Evolutionary conservation across 2,113 vertebrate species (phyloP), one percentile per base, ranked within the genome.

Genomic region (Epinephelus fuscoguttatus): DNA sequence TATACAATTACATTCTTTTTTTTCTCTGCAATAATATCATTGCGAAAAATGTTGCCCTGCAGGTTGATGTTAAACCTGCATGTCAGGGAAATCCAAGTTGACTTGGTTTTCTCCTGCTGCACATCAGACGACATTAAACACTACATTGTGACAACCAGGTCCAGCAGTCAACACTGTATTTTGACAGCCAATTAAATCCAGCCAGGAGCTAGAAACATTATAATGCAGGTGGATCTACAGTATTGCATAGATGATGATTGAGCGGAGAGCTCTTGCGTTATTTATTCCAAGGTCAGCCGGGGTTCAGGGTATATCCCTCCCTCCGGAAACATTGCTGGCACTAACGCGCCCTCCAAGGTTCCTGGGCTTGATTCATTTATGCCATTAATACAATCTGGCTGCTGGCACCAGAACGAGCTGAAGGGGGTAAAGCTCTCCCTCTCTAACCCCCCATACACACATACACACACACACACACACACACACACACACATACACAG

Each of bases 301-400:
- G 80, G 89, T 81, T 89, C 85, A 87, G 77, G 74, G 82, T 90
- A 90, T 87, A 92, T 73, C 82, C 85, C 80, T 86, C 70, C 64
- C 88, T 75, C 63, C 18, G 49, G 87, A 89, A 87, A 89, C 75
- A 77, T 18, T 17, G 81, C 73, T 76, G 82, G 75, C 78, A 81
- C 62, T 21, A 62, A 75, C 57, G 10, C 42, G 21, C 66, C 79
- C 81, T 83, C 56, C 57, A 72, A 85, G 82, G 81, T 82, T 89
- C 76, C 78, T 67, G 9, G 56, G 70, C 80, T 87, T 92, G 82
- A 93, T 91, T 92, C 86, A 91, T 91, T 91, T 91, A 91, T 87
- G 61, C 74, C 84, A 91, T 92, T 92, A 92, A 94, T 93, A 75
- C 73, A 91, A 77, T 84, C 71, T 84, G 84, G 80, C 77, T 89